These are phyloP conservation scores for Mandrillus leucophaeus DNA, from an alignment of 2,113 vertebrate species.

Conservation along the genomic window DNA sequence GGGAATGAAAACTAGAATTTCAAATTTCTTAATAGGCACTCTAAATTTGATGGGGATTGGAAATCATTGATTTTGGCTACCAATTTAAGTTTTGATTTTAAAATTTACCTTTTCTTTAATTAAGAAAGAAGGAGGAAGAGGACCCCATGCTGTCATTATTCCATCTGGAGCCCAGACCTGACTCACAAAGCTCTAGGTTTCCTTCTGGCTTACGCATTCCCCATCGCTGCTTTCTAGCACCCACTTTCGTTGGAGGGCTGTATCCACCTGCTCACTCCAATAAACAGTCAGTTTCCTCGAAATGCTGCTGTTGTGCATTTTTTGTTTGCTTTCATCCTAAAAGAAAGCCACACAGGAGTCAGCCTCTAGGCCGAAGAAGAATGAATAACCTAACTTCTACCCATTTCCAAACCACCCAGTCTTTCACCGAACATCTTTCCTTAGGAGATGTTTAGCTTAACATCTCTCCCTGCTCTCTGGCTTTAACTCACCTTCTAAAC, in stretches of 20 bases:
- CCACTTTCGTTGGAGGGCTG: neutral
- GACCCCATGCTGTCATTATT: fast-evolving
- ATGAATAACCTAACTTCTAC: neutral
- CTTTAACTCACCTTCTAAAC: neutral
- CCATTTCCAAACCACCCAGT: constrained; percentile 1
- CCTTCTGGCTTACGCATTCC: neutral
- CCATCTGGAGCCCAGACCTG: neutral
- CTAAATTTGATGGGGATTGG: neutral
- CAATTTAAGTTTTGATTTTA: neutral
- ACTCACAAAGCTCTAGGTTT: neutral
- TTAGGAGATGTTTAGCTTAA: neutral
- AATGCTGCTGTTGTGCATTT: no score
- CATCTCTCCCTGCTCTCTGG: neutral
- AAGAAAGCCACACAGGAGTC: neutral
- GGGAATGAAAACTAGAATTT: neutral
- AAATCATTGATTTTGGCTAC: neutral
- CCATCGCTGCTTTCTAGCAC: neutral
- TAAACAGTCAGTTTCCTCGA: neutral
- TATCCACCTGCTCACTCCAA: neutral
- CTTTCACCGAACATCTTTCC: neutral
- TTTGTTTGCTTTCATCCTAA: neutral
- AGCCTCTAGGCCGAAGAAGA: neutral
- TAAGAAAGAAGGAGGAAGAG: neutral
- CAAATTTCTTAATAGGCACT: neutral
- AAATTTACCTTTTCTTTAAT: neutral